Conservation (phyloP, 2,797 vertebrate species). For the Cetoscarus ocellatus region DNA sequence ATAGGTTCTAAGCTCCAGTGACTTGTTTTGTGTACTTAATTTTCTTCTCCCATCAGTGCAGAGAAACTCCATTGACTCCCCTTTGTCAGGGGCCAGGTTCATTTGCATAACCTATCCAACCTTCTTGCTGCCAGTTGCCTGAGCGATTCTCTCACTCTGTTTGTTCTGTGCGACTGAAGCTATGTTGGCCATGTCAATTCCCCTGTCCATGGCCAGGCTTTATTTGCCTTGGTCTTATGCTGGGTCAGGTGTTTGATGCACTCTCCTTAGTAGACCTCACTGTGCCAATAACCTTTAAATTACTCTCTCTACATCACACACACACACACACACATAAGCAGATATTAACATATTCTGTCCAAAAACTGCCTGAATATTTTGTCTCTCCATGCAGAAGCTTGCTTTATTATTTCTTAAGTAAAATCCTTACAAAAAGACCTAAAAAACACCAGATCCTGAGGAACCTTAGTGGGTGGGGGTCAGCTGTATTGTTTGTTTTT, state of each 20-base stretch:
- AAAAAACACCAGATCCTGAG: no score
- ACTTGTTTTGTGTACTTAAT: slow-evolving; percentile 77
- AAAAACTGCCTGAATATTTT: background rate
- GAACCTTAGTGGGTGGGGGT: no score
- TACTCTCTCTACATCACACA: slow-evolving; percentile 20
- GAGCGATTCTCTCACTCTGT: slow-evolving; percentile 67
- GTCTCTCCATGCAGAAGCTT: background rate
- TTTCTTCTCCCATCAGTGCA: slow-evolving; percentile 74
- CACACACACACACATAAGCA: slow-evolving; percentile 1
- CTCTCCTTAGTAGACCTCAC: slow-evolving; percentile 68
- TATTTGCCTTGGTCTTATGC: slow-evolving; percentile 81
- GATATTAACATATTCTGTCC: background rate
- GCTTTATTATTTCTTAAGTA: slow-evolving; percentile 10
- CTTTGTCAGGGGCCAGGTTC: slow-evolving; percentile 68
- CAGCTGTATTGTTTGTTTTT: no score
- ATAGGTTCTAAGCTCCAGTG: slow-evolving; percentile 54
- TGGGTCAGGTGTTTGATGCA: slow-evolving; percentile 72
- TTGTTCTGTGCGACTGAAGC: slow-evolving; percentile 65
- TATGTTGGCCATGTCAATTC: slow-evolving; percentile 67
- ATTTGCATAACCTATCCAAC: slow-evolving; percentile 81
- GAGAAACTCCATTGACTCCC: slow-evolving; percentile 77
- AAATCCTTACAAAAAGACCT: background rate
- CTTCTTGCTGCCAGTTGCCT: slow-evolving; percentile 63
- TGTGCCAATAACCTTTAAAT: slow-evolving; percentile 80
- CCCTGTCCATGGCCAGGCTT: slow-evolving; percentile 64